These are phyloP conservation scores for Acridotheres tristis DNA, from an alignment of 2,797 vertebrate genomes.

Conservation along the genomic window DNA sequence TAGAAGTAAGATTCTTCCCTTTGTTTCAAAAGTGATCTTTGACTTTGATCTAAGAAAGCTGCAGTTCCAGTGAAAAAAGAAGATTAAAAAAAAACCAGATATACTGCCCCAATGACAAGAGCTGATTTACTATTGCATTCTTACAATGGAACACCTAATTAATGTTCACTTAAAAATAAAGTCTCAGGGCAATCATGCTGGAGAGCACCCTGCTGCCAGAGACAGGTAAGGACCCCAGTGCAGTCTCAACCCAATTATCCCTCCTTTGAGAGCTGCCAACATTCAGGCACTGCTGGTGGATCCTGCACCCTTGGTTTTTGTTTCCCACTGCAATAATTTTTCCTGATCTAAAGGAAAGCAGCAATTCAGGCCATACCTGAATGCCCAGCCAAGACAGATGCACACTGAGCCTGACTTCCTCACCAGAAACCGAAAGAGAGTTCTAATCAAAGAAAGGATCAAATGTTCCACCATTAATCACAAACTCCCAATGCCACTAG, in stretches of 20 bases:
- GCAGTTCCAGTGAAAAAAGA: neutral
- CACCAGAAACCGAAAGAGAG: neutral
- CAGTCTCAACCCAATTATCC: neutral
- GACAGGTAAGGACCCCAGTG: neutral
- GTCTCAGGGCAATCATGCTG: neutral
- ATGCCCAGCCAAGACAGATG: neutral
- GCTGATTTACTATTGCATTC: neutral
- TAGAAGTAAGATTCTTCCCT: neutral
- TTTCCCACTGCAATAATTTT: neutral
- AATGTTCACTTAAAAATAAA: neutral
- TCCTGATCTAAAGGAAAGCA: neutral
- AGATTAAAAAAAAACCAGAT: fast-evolving
- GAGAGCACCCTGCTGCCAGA: neutral
- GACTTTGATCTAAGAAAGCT: neutral
- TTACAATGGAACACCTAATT: neutral
- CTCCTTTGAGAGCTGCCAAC: fast-evolving
- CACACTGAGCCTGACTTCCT: neutral
- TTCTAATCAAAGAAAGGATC: neutral
- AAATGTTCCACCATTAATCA: neutral
- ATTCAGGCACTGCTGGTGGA: neutral
- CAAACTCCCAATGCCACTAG: neutral
- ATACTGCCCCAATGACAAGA: neutral
- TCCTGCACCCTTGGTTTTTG: neutral
- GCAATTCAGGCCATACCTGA: neutral
- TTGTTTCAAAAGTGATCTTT: neutral